These are phyloP conservation scores for Girardinus metallicus DNA, from an alignment of 2,797 vertebrate species.

Conservation along the genomic window DNA sequence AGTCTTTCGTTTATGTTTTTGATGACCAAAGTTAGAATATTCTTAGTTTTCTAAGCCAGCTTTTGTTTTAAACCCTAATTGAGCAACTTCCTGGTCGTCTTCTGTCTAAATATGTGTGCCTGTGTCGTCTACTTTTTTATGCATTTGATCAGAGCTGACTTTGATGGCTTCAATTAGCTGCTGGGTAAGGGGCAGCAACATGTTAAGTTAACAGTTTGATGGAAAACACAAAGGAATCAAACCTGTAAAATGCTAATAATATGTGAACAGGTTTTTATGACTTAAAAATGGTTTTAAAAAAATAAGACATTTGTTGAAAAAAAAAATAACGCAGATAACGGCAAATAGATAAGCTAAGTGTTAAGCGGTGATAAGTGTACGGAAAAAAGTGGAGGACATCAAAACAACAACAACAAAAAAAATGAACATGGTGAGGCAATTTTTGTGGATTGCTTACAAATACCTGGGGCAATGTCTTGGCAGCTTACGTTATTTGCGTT, in stretches of 20 bases:
- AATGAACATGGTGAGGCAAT: too few species aligned
- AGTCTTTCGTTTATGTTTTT: background rate
- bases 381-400: too few species aligned
- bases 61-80: conserved; percentile 61
- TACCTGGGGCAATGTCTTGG: too few species aligned
- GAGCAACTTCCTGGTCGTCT: conserved; percentile 56
- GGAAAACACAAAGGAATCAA: background rate
- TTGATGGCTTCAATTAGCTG: background rate
- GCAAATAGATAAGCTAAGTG: too few species aligned
- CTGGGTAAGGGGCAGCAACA: too few species aligned
- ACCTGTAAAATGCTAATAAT: background rate
- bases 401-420: too few species aligned
- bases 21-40: conserved; percentile 49
- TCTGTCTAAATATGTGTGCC: conserved; percentile 41
- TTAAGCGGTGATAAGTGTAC: too few species aligned
- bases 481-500: too few species aligned
- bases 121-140: conserved; percentile 2
- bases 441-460: too few species aligned
- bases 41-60: conserved; percentile 50
- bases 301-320: background rate
- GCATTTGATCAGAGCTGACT: background rate
- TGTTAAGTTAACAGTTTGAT: background rate
- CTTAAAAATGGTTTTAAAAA: background rate
- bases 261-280: background rate
- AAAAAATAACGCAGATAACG: background rate